phyloP scores from a whole-genome alignment of 2,113 vertebrate genomes.

The Rissa tridactyla region DNA sequence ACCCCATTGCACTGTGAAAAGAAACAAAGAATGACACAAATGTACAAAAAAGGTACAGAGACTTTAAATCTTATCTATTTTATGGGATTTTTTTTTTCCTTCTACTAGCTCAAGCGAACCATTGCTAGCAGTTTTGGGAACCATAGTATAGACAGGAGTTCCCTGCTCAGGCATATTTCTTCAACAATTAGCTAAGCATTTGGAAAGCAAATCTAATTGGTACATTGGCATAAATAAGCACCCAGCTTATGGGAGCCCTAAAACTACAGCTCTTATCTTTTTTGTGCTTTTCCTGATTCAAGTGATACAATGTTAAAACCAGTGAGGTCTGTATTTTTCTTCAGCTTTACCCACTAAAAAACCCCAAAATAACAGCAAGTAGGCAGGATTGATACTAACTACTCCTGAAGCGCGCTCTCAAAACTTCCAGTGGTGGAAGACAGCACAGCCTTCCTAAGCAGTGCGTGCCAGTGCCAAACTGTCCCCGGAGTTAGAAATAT shows the following conservation, averaged over 20 bases:
- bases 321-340: neutral
- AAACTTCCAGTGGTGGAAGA: neutral
- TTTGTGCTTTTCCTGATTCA: neutral
- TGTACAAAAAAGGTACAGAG: neutral
- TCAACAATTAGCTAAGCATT: neutral
- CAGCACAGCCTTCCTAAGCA: neutral
- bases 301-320: neutral
- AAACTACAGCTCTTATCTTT: neutral
- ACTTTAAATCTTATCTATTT: neutral
- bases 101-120: neutral
- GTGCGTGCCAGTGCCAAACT: neutral
- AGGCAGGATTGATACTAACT: neutral
- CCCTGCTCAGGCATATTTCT: neutral
- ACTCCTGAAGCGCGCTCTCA: neutral
- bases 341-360: neutral
- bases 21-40: neutral
- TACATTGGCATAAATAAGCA: neutral
- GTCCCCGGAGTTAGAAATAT: neutral
- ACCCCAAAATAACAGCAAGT: neutral
- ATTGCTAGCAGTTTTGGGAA: neutral
- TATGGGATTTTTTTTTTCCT: neutral
- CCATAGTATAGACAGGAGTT: neutral
- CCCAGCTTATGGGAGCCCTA: neutral
- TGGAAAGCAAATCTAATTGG: neutral
- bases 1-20: neutral